Evolutionary conservation across 2,113 vertebrate species (phyloP), one percentile per base, ranked within the genome.

Genomic region (Thamnophis sirtalis): DNA sequence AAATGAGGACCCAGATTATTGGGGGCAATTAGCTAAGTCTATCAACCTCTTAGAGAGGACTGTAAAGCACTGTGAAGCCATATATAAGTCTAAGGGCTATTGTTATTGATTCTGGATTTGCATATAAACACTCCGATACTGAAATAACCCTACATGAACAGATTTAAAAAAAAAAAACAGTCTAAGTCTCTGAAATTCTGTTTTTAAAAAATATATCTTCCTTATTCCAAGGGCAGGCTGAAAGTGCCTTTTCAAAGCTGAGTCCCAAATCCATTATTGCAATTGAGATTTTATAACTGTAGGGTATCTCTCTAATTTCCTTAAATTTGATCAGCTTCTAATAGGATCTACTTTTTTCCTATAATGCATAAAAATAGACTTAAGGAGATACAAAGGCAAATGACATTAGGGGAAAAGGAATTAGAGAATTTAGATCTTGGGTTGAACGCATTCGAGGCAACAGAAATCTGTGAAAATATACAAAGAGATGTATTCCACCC

Each of bases 311-410:
- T 58, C 84, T 91, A 89, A 90, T 89, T 91, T 96, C 94, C 84
- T 92, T 88, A 92, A 94, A 94, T 93, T 90, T 96, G 94, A 93
- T 95, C 56, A 85, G 87, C 80, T 51, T 80, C 86, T 95, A 95
- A 95, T 85, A 92, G 84, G 95, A 95, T 96, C 93, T 91, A 94
- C 86, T 95, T 84, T 94, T 95, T 95, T 95, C 80, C 91, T 51
- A 0, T 92, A 95, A 93, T 92, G 89, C n/a, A 92, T 94, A 96
- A 94, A 90, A 94, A 90, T 88, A 94, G 94, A 88, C 84, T 38
- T 95, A 95, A 96, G 28, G 90, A 24, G 90, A 85, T 43, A 89
- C 43, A 94, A 96, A 92, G 89, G 68, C 90, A 95, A 96, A 92
- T 86, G 86, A 28, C 93, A 93, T 94, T 95, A 96, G 95, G 1